A percentile compares a stretch with the other conserved stretches of the same genome.
phyloP scores from a whole-genome alignment of 2,113 vertebrate species.

The Corythornis cristatus region DNA sequence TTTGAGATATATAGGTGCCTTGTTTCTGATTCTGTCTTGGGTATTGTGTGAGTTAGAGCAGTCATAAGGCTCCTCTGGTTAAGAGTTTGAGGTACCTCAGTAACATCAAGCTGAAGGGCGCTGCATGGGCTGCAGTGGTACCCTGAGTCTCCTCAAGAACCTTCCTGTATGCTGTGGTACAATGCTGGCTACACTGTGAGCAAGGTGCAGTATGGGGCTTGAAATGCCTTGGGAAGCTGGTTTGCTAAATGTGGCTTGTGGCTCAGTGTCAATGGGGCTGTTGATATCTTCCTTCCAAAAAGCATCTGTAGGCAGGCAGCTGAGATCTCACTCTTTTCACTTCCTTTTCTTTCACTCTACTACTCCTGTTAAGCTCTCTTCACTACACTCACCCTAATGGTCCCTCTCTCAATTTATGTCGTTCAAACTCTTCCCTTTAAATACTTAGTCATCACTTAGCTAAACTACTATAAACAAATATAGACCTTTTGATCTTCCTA shows the following conservation, averaged over 20 bases:
- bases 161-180: accelerated
- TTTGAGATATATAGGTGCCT: neutral
- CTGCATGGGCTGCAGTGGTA: neutral
- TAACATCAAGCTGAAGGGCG: neutral
- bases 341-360: neutral
- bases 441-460: conserved; percentile 63
- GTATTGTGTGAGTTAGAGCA: neutral
- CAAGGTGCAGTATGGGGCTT: neutral
- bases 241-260: neutral
- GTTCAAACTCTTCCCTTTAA: conserved; percentile 37
- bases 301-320: neutral
- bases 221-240: neutral
- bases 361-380: neutral
- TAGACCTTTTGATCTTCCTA: conserved; percentile 58
- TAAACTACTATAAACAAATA: conserved; percentile 44
- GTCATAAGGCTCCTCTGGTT: neutral
- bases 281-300: neutral
- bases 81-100: neutral
- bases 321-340: neutral
- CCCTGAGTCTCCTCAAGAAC: accelerated
- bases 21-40: neutral
- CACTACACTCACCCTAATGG: neutral
- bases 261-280: accelerated
- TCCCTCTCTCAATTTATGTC: neutral
- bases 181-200: accelerated